Evolutionary conservation across 2,113 vertebrate species (phyloP).

Genomic region (Nycticorax nycticorax): DNA sequence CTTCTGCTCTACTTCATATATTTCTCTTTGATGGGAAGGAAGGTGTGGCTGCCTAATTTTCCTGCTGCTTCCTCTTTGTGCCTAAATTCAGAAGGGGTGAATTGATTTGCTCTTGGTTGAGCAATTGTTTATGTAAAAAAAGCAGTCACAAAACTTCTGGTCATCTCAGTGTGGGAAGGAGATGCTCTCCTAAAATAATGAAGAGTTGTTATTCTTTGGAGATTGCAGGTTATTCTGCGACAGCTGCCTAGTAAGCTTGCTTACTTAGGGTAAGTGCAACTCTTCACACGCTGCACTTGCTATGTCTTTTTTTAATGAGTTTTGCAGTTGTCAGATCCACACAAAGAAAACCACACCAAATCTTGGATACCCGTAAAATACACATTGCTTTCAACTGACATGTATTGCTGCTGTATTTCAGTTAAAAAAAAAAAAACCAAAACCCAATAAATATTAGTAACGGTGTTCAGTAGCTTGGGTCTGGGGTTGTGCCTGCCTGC

Average conservation of each 20-base stretch:
- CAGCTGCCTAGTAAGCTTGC: neutral
- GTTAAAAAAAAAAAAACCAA: neutral
- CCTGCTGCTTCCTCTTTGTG: neutral
- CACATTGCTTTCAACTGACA: neutral
- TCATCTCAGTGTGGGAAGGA: neutral
- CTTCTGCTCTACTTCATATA: neutral
- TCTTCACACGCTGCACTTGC: neutral
- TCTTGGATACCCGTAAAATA: neutral
- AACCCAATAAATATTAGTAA: neutral
- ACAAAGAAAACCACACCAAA: neutral
- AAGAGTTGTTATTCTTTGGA: neutral
- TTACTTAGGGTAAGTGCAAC: neutral
- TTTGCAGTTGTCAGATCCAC: neutral
- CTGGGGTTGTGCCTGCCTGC: neutral
- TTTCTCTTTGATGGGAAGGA: neutral
- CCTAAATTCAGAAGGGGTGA: neutral
- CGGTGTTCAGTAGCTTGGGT: neutral
- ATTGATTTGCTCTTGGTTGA: neutral
- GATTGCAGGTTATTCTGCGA: neutral
- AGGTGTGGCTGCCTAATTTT: neutral
- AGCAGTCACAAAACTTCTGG: neutral
- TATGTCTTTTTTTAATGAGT: neutral
- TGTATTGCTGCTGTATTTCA: neutral
- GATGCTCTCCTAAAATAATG: neutral
- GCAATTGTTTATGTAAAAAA: neutral